Percentiles rank a stretch among this genome's conserved stretches.
These are phyloP conservation scores for Phorcus lineatus DNA, from an alignment of 2,888 invertebrate species.

Conservation along the genomic window DNA sequence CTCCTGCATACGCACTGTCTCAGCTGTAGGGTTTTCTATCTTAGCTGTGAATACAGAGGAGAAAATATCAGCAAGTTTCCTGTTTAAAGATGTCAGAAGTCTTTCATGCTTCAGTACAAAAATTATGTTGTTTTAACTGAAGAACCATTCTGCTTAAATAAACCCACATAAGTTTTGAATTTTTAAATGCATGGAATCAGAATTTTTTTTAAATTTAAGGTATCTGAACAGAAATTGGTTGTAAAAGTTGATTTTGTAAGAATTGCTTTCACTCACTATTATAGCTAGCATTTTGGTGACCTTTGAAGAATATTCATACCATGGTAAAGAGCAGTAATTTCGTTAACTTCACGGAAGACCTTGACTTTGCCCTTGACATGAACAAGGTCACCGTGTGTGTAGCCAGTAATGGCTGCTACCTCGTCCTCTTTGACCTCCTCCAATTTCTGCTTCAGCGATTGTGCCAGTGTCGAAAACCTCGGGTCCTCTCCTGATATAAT, in stretches of 20 bases:
- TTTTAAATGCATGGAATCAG: no score
- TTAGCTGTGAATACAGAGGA: slow-evolving; percentile 38
- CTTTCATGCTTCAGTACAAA: neutral
- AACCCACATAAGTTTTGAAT: no score
- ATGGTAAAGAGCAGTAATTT: slow-evolving; percentile 57
- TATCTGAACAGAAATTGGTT: no score
- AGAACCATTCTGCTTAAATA: no score
- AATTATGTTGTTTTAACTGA: no score
- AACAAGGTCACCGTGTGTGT: slow-evolving; percentile 58
- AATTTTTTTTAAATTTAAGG: no score
- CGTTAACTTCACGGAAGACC: slow-evolving; percentile 54
- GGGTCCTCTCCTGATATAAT: neutral
- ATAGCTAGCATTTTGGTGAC: no score
- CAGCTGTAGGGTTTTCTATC: slow-evolving; percentile 49
- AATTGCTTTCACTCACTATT: no score
- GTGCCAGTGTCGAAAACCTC: neutral
- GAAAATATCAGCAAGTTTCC: neutral
- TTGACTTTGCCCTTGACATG: slow-evolving; percentile 61
- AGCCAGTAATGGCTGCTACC: slow-evolving; percentile 37
- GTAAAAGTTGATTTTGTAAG: no score
- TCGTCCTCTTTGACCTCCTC: neutral
- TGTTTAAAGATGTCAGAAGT: no score
- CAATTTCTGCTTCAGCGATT: slow-evolving; percentile 10
- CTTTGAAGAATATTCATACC: slow-evolving; percentile 49
- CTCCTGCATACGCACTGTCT: slow-evolving; percentile 54